A percentile compares a stretch with the other conserved stretches of the same genome.
phyloP scores from a whole-genome alignment of 2,797 vertebrate species.

The Stomatorhinus walkeri region DNA sequence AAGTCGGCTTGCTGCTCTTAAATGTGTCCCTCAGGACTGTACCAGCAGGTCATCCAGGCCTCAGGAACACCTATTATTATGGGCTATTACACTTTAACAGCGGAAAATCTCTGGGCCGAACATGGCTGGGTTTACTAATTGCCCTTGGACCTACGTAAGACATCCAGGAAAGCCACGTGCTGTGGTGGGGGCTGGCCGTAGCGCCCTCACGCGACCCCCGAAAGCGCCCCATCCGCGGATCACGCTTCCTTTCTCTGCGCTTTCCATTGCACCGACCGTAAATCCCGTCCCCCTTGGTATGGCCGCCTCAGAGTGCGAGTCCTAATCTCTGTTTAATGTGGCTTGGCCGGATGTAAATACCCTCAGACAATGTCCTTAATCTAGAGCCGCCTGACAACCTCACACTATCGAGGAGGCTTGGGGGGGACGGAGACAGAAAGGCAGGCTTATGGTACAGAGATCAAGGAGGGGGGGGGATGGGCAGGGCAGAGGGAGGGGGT shows the following conservation, averaged over 20 bases:
- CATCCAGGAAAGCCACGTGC: conserved; percentile 18
- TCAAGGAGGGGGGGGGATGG: conserved; percentile 33
- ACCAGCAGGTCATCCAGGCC: not conserved
- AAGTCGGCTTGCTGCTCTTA: not conserved
- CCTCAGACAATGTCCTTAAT: conserved; percentile 69
- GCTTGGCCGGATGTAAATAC: conserved; percentile 74
- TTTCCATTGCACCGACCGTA: conserved; percentile 59
- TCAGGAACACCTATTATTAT: conserved; percentile 4
- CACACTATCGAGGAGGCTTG: conserved; percentile 42
- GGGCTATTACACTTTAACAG: conserved; percentile 15
- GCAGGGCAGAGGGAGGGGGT: conserved; percentile 5
- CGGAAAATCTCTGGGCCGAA: conserved; percentile 9
- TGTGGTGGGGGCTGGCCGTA: conserved; percentile 37
- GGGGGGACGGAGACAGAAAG: conserved; percentile 35
- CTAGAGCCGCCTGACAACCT: conserved; percentile 63
- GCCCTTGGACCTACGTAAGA: conserved; percentile 1
- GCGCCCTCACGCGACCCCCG: conserved; percentile 62
- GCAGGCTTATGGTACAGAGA: conserved; percentile 46
- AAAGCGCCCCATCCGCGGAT: conserved; percentile 50
- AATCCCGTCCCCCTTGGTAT: conserved; percentile 50
- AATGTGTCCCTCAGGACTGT: not conserved
- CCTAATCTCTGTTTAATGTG: conserved; percentile 78
- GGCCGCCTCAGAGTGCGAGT: conserved; percentile 40
- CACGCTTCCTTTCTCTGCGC: conserved; percentile 57
- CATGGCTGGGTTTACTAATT: not conserved